These are phyloP conservation scores for Paralichthys olivaceus DNA, from an alignment of 2,113 vertebrate genomes.

Conservation along the genomic window DNA sequence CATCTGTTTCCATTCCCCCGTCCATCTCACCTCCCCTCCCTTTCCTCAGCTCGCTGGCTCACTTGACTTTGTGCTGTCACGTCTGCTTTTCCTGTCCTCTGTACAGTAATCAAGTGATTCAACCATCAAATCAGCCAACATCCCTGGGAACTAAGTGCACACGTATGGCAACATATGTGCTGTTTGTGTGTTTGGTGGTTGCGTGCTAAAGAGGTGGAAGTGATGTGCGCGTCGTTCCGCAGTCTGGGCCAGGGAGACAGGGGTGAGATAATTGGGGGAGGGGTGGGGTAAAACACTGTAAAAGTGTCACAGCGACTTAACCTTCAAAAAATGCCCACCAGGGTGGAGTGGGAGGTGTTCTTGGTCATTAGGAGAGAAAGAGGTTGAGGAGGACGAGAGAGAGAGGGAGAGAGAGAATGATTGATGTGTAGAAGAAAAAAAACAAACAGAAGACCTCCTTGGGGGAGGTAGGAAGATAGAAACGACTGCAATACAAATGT, in stretches of 20 bases:
- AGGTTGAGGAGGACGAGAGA: constrained; percentile 19
- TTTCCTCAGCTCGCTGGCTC: neutral
- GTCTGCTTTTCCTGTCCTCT: constrained; percentile 39
- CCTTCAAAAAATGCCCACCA: constrained; percentile 74
- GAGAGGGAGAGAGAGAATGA: constrained; percentile 38
- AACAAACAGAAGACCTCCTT: constrained; percentile 60
- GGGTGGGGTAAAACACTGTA: constrained; percentile 33
- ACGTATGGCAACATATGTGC: neutral
- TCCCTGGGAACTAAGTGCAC: constrained; percentile 4
- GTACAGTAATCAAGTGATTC: constrained; percentile 64
- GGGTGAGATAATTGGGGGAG: constrained; percentile 37
- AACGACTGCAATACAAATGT: constrained; percentile 67
- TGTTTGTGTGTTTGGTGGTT: constrained; percentile 2
- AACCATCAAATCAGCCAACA: constrained; percentile 57
- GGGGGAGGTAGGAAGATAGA: constrained; percentile 49
- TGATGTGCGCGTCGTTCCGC: constrained; percentile 35
- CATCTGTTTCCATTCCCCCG: constrained; percentile 62
- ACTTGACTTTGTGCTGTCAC: constrained; percentile 40
- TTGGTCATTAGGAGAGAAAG: constrained; percentile 44
- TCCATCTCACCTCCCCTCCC: neutral
- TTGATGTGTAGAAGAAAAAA: constrained; percentile 48
- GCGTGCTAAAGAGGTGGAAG: constrained; percentile 10
- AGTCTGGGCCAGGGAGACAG: constrained; percentile 19
- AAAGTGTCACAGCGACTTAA: constrained; percentile 75
- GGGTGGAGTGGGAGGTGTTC: constrained; percentile 58